Conservation (phyloP, 2,113 vertebrate species). For the Xiphophorus hellerii region DNA sequence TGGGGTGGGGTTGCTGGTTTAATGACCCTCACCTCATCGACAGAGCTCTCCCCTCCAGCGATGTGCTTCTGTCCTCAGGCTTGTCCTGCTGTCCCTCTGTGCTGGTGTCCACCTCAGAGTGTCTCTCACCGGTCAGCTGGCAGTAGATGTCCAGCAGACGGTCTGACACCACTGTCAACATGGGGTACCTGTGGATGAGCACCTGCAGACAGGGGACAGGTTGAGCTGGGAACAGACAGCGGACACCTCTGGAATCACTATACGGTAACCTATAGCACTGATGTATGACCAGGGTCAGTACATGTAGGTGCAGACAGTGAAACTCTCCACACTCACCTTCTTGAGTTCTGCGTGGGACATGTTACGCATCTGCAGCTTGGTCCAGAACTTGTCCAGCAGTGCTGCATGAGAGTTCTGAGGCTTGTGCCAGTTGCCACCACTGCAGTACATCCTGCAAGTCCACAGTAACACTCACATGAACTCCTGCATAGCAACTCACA, state of each 20-base stretch:
- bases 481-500: neutral
- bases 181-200: constrained; percentile 83
- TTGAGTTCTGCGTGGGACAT: constrained; percentile 90
- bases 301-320: neutral
- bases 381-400: constrained; percentile 95
- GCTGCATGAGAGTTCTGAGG: constrained; percentile 88
- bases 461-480: neutral
- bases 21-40: constrained; percentile 85
- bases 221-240: neutral
- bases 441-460: constrained; percentile 84
- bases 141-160: constrained; percentile 92
- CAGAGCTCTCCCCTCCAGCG: constrained; percentile 89
- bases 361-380: constrained; percentile 88
- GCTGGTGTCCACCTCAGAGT: constrained; percentile 57
- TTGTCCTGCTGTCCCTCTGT: constrained; percentile 63
- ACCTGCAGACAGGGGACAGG: constrained; percentile 75
- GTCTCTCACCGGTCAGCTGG: constrained; percentile 88
- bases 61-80: constrained; percentile 71
- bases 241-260: too few relatives aligned
- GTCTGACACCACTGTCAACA: constrained; percentile 81
- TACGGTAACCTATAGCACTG: neutral
- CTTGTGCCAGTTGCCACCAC: constrained; percentile 87
- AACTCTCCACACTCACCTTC: constrained; percentile 79
- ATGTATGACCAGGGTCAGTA: neutral
- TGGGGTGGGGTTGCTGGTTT: too few relatives aligned